Conservation (phyloP, 2,113 vertebrate genomes). For the Nycticryphes semicollaris region DNA sequence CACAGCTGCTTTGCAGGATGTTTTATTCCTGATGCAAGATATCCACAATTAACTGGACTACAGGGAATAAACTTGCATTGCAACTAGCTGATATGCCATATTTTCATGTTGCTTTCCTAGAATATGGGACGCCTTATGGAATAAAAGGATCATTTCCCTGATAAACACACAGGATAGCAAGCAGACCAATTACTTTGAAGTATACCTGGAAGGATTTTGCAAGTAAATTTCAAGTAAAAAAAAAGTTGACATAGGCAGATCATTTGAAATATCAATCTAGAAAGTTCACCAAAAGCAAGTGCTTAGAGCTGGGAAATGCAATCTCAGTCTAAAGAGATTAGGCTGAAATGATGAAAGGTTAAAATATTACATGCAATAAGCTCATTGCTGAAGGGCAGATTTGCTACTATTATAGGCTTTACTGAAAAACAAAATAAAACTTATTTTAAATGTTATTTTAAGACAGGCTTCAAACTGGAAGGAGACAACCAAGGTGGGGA, state of each 20-base stretch:
- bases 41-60: not conserved
- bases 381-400: constrained; percentile 11
- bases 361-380: constrained; percentile 30
- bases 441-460: not conserved
- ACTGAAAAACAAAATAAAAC: constrained; percentile 10
- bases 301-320: constrained; percentile 44
- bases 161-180: not conserved
- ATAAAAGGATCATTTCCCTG: not conserved
- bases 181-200: not conserved
- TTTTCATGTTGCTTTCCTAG: not conserved
- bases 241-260: constrained; percentile 6
- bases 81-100: not conserved
- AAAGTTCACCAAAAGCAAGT: constrained; percentile 1
- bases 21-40: not conserved
- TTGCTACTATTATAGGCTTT: not conserved
- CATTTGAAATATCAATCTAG: constrained; percentile 4
- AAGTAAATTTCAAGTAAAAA: constrained; percentile 25
- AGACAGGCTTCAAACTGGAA: not conserved
- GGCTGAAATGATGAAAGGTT: constrained; percentile 26
- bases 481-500: not conserved
- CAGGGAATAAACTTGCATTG: not conserved
- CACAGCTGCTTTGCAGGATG: not conserved
- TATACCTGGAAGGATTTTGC: constrained; percentile 37
- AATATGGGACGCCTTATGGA: not conserved
- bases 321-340: constrained; percentile 35